These are phyloP conservation scores for Drosophila oshimai DNA, from an alignment of 1,140 invertebrate genomes.

Conservation along the genomic window DNA sequence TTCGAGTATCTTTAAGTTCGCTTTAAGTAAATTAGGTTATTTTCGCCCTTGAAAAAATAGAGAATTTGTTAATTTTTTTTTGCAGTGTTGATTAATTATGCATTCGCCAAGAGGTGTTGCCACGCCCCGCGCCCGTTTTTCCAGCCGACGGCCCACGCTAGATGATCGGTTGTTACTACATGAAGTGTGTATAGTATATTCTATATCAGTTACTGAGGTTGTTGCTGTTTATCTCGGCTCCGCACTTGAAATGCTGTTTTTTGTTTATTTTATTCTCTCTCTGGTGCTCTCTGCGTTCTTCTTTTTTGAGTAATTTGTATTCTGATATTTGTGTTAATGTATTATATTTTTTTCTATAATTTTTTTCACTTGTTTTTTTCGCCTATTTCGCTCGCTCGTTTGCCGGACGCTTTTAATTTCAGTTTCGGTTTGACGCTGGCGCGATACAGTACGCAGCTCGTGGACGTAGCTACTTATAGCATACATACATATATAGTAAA, in stretches of 20 bases:
- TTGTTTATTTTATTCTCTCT: slow-evolving; percentile 29
- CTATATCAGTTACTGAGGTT: slow-evolving; percentile 13
- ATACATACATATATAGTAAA: slow-evolving; percentile 1
- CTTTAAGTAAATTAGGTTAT: too few species aligned
- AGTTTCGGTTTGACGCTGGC: slow-evolving; percentile 69
- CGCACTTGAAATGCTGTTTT: slow-evolving; percentile 59
- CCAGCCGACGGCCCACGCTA: slow-evolving; percentile 29
- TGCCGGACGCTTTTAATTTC: slow-evolving; percentile 50
- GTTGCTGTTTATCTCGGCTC: slow-evolving; percentile 29
- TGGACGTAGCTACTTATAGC: not conserved
- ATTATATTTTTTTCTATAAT: slow-evolving; percentile 43
- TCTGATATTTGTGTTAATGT: slow-evolving; percentile 67
- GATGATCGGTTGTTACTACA: slow-evolving; percentile 1
- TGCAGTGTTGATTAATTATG: slow-evolving; percentile 58
- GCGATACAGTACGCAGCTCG: slow-evolving; percentile 61
- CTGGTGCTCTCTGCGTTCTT: slow-evolving; percentile 26
- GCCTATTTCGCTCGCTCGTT: slow-evolving; percentile 26
- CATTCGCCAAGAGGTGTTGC: slow-evolving; percentile 30
- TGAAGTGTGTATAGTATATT: too few species aligned
- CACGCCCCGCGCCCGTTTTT: too few species aligned
- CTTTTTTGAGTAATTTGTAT: slow-evolving; percentile 61
- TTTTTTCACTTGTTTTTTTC: slow-evolving; percentile 41
- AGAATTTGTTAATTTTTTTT: too few species aligned
- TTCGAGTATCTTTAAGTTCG: too few species aligned
- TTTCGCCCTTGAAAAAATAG: too few species aligned